These are phyloP conservation scores for Aphaenogaster ashmeadi DNA, from an alignment of 1,140 invertebrate genomes.

Conservation along the genomic window DNA sequence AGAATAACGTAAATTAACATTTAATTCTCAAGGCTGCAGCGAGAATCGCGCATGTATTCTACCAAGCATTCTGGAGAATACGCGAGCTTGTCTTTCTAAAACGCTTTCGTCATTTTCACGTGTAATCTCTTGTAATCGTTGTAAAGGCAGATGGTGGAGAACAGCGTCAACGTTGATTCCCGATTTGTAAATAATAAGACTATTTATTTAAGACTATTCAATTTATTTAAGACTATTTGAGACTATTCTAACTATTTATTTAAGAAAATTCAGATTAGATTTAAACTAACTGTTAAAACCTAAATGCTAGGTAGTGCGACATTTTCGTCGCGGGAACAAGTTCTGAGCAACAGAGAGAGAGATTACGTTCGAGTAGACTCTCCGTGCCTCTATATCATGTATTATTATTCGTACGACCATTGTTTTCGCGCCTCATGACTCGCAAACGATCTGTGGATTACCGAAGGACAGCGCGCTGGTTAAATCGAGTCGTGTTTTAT, in stretches of 20 bases:
- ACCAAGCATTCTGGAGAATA: neutral
- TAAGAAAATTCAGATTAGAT: too few species aligned
- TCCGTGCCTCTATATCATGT: neutral
- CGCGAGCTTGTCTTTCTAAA: neutral
- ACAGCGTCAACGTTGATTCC: neutral
- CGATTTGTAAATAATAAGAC: neutral
- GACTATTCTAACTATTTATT: neutral
- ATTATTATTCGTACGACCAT: slow-evolving; percentile 34
- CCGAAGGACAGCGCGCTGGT: slow-evolving; percentile 6
- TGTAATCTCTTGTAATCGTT: neutral
- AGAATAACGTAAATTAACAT: slow-evolving; percentile 20
- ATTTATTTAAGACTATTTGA: neutral
- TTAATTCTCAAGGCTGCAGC: neutral
- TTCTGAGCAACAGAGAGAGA: neutral
- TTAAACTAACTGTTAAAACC: neutral
- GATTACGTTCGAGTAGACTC: neutral
- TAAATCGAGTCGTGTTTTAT: slow-evolving; percentile 39
- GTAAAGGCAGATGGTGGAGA: neutral
- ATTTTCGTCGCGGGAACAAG: neutral
- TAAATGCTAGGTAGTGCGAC: neutral
- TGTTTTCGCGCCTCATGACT: slow-evolving; percentile 39
- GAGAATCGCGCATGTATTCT: neutral
- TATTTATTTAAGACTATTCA: neutral
- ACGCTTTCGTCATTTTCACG: neutral
- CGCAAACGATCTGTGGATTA: slow-evolving; percentile 19